These are phyloP conservation scores for Eubucco bourcierii DNA, from an alignment of 2,113 vertebrate species.

Conservation along the genomic window DNA sequence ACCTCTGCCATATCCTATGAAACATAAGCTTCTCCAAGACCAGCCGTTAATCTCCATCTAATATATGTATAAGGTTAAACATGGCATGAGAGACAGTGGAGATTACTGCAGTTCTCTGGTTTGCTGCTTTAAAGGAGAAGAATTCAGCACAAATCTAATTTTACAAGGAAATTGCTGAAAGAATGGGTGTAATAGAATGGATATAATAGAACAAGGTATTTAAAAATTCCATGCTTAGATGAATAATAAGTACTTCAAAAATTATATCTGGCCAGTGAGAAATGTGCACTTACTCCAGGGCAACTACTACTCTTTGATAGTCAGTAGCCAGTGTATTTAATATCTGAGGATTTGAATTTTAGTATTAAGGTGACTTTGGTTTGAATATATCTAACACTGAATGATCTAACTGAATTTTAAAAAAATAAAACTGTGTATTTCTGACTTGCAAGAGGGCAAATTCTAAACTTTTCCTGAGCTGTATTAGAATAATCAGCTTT, in stretches of 20 bases:
- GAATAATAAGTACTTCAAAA: conserved; percentile 71
- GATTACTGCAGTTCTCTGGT: conserved; percentile 62
- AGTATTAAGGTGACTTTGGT: conserved; percentile 79
- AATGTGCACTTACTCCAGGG: conserved; percentile 54
- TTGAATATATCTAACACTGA: conserved; percentile 45
- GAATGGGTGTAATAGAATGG: conserved; percentile 71
- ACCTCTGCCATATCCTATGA: conserved; percentile 50
- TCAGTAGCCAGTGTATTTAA: conserved; percentile 62
- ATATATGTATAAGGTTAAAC: conserved; percentile 73
- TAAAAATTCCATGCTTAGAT: conserved; percentile 78
- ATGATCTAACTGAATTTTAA: conserved; percentile 18
- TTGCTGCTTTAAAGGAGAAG: conserved; percentile 69
- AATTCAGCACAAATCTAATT: conserved; percentile 75
- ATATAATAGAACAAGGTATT: conserved; percentile 75
- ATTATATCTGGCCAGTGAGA: conserved; percentile 69
- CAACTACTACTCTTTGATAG: conserved; percentile 62
- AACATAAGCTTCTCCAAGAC: conserved; percentile 61
- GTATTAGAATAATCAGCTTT: conserved; percentile 68
- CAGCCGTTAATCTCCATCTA: conserved; percentile 76
- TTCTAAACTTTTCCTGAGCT: conserved; percentile 36
- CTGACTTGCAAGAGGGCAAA: conserved; percentile 31
- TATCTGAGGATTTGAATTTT: conserved; percentile 68
- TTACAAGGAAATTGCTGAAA: conserved; percentile 77
- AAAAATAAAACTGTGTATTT: conserved; percentile 16
- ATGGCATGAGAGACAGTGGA: conserved; percentile 67